Base-by-base conservation (phyloP, 2,888 invertebrate genomes). In the Clusia tigrina region DNA sequence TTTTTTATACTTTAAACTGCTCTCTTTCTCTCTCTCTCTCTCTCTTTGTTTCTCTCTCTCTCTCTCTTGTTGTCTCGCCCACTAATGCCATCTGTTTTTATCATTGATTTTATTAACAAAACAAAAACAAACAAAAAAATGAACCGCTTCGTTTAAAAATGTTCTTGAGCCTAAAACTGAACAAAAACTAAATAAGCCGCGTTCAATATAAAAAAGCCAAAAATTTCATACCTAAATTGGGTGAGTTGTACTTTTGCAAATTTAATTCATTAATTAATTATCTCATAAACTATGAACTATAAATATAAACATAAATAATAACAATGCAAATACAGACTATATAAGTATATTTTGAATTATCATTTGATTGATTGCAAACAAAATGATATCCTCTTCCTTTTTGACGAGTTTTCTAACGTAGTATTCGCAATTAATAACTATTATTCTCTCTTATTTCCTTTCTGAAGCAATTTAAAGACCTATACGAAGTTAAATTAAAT, bases 51-150 rank as follows among this genome's bases (percentile, higher is more conserved):
- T n/a, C n/a, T n/a, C n/a, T 60, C 58, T 48, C 26, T 63, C 46
- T 61, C 59, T 64, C 23, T 26, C 37, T 62, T 20, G 58, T 68
- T 68, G 66, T 46, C 64, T 60, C 75, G 67, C 65, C 71, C 74
- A 77, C 77, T 75, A 75, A 75, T 75, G 77, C 69, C 69, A 76
- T 76, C 77, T 77, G 74, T 77, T 74, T 75, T 72, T 77, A 70
- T 75, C 76, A 76, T 76, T 75, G 71, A 32, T 60, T 60, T 60
- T 60, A 25, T 62, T 20, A 38, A 60, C 64, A 63, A 57, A 60
- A 63, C 61, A 58, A 67, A 64, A 58, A 59, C 54, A 37, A 46
- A 63, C 46, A 67, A 59, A 46, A 63, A 68, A 65, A 68, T 63
- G 67, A 69, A 71, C 57, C 63, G 59, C 68, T 62, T 63, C 65